Base-by-base conservation (phyloP, 2,797 vertebrate species). In the Lophotriccus pileatus region DNA sequence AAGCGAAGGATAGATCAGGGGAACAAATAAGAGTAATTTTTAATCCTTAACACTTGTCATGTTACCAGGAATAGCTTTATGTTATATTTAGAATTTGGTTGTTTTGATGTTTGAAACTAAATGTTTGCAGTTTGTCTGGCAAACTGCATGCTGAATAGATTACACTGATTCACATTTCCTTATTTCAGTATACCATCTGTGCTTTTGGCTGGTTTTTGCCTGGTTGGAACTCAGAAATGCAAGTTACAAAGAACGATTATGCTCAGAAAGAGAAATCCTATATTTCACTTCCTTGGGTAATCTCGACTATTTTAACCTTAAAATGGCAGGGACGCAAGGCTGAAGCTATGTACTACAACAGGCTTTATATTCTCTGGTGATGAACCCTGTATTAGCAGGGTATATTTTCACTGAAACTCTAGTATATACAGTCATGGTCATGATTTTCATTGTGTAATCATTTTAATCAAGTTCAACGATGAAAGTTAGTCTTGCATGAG, bases 401-500 rank as follows among this genome's bases (percentile, higher is more conserved):
- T 90, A 49, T 85, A 82, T 86, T 95, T 95, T 76, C 68, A 89
- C 59, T 68, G 77, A 87, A 88, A 59, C 37, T 77, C 47, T 63
- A 67, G 88, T 93, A 95, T 91, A 91, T 83, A 66, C 93, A 93
- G 89, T 95, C 84, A 95, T 72, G 93, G 86, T 81, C 49, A 39
- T 96, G 91, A 95, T 95, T 97, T 98, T 95, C 95, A 95, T 91
- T 95, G 90, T 96, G 89, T 95, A 97, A 97, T 97, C 94, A 95
- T 97, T 97, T 97, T 98, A 97, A 98, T 98, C 97, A 97, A 97
- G 96, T 97, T 96, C 81, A 91, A 90, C 2, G 0, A 96, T 97
- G 96, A 97, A 97, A 97, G 82, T 97, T 97, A 97, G 93, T 95
- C 96, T 97, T 97, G 96, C 97, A 83, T 97, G 96, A 97, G 94